Conservation (phyloP, 2,797 vertebrate genomes). For the Menidia menidia region DNA sequence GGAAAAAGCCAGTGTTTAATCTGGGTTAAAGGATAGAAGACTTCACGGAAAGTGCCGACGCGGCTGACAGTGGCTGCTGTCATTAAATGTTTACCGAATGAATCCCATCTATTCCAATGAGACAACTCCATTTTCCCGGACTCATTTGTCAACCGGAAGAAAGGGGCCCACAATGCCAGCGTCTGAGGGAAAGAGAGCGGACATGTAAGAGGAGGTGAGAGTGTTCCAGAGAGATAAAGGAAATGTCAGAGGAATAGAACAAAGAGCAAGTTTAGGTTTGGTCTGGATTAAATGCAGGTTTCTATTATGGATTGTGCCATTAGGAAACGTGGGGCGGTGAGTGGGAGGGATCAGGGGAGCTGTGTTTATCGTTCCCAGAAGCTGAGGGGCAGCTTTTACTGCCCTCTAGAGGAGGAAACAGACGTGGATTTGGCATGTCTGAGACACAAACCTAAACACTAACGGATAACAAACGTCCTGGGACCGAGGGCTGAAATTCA, state of each 20-base stretch:
- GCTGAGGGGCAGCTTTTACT: constrained; percentile 68
- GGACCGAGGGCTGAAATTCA: constrained; percentile 18
- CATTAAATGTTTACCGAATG: constrained; percentile 40
- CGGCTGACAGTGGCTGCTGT: constrained; percentile 35
- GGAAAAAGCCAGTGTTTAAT: constrained; percentile 32
- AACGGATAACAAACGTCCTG: constrained; percentile 9
- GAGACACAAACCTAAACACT: constrained; percentile 10
- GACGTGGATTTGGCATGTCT: constrained; percentile 48
- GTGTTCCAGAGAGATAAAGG: constrained; percentile 64
- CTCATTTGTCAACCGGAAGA: constrained; percentile 59
- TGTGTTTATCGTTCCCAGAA: constrained; percentile 58
- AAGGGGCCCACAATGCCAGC: constrained; percentile 28
- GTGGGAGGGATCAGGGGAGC: constrained; percentile 16
- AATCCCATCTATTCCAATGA: constrained; percentile 65
- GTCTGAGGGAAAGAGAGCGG: constrained; percentile 21
- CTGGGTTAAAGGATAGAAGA: constrained; percentile 52
- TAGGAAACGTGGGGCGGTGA: constrained; percentile 36
- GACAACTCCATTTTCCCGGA: constrained; percentile 50
- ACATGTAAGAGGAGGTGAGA: constrained; percentile 33
- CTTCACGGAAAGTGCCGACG: constrained; percentile 32
- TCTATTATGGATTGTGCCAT: constrained; percentile 63
- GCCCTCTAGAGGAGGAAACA: constrained; percentile 61
- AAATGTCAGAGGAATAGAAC: constrained; percentile 38
- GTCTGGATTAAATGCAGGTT: constrained; percentile 63
- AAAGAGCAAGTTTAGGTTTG: constrained; percentile 51